Evolutionary conservation across 2,797 vertebrate species (phyloP), one percentile per base, ranked within the genome.

Genomic region (Eulemur rubriventer): DNA sequence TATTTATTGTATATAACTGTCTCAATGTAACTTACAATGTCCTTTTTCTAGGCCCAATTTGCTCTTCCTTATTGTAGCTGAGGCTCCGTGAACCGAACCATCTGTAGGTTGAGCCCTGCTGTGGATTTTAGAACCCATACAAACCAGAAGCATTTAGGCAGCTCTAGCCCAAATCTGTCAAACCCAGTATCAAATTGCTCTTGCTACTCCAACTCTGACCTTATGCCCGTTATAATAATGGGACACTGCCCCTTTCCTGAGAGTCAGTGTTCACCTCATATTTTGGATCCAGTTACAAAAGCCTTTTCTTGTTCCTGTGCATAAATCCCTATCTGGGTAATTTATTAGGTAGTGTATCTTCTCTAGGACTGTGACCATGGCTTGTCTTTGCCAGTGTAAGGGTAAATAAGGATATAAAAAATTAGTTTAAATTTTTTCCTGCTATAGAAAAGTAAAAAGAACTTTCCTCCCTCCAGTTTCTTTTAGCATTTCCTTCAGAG

Each of bases 101-200:
- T 90, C 73, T 81, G 17, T 8, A 95, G 50, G 63, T 50, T 92
- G 33, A 96, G 11, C 17, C 69, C 41, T 92, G 67, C 30, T 75
- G 33, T 92, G 46, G 43, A 91, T 95, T 88, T 79, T 85, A 50
- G 43, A 93, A 84, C 8, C 63, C n/a, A 69, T 46, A 79, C 7
- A 87, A 91, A 96, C 10, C 48, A 84, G 20, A 73, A 96, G 52
- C 24, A 69, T 41, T 87, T 87, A 91, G 78, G 33, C 41, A 92
- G 26, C 24, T 73, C 41, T 83, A 79, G 48, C 10, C 85, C 75
- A 90, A 76, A 81, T 70, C 10, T 63, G 14, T 84, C 73, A 87
- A 96, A 96, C 20, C 8, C 35, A 94, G 33, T 65, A 57, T 70
- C 43, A 95, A 80, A 73, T 83, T n/a, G 13, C 43, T 92, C 28